Conservation (phyloP, 2,113 vertebrate species). For the Trachemys scripta region DNA sequence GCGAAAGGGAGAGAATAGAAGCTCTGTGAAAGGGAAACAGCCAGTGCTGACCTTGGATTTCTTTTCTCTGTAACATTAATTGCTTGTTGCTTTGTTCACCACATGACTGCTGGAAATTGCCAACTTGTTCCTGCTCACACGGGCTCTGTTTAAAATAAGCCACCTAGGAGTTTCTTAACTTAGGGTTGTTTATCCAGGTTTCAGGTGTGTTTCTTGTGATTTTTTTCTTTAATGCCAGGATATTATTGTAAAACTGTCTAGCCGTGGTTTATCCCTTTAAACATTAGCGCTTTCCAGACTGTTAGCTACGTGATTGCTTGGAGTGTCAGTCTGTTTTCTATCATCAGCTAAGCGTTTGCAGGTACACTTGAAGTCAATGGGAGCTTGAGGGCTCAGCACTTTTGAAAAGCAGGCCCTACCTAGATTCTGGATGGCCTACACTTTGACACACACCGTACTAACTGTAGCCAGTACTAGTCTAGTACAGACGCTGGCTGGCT, state of each 20-base stretch:
- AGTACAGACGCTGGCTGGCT: not conserved
- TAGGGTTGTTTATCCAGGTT: rapidly evolving
- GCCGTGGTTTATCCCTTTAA: not conserved
- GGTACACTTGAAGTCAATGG: not conserved
- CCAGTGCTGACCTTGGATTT: conserved; percentile 74
- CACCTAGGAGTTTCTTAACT: not conserved
- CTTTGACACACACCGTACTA: not conserved
- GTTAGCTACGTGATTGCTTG: not conserved
- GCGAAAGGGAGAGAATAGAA: conserved; percentile 53
- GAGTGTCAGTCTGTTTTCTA: not conserved
- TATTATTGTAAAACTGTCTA: conserved; percentile 13
- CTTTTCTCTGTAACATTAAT: conserved; percentile 67
- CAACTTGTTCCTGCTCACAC: conserved; percentile 37
- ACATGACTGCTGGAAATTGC: conserved; percentile 55
- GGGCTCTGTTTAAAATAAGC: conserved; percentile 30
- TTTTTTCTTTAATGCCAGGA: not conserved
- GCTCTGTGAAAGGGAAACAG: conserved; percentile 69
- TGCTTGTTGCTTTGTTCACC: conserved; percentile 56
- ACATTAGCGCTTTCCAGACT: conserved; percentile 16
- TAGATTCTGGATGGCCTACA: not conserved
- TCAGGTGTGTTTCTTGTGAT: conserved; percentile 18
- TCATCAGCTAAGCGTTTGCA: no score
- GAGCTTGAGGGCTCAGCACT: rapidly evolving
- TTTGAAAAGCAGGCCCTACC: not conserved
- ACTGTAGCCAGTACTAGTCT: conserved; percentile 3